Evolutionary conservation across 2,113 vertebrate genomes (phyloP).

Genomic region (Rhodinocichla rosea): DNA sequence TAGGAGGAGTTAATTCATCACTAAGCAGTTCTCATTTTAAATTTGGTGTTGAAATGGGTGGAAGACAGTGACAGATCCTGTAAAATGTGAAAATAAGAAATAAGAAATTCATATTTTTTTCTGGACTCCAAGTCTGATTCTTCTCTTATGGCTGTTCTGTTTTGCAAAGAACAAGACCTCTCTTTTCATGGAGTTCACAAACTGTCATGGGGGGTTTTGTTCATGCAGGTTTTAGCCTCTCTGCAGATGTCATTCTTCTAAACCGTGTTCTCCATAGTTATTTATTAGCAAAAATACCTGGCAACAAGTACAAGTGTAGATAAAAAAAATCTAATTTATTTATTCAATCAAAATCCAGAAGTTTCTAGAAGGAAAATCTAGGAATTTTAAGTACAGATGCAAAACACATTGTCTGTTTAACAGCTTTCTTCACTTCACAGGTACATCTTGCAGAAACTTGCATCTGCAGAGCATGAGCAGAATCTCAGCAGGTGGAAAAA

Average conservation of each 20-base stretch:
- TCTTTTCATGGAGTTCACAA: neutral
- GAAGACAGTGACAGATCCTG: neutral
- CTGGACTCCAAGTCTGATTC: neutral
- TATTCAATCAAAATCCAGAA: neutral
- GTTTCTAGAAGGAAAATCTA: neutral
- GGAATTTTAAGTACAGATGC: neutral
- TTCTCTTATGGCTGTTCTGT: neutral
- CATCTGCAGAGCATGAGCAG: neutral
- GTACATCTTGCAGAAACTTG: neutral
- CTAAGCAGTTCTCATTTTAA: neutral
- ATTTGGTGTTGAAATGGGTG: neutral
- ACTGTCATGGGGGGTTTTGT: neutral
- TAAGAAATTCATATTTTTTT: neutral
- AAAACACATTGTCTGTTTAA: neutral
- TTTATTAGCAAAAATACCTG: neutral
- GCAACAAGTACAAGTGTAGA: neutral
- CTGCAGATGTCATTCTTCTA: neutral
- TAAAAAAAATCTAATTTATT: neutral
- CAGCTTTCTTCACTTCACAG: neutral
- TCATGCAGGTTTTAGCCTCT: neutral
- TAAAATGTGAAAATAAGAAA: neutral
- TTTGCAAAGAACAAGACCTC: neutral
- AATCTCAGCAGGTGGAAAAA: neutral
- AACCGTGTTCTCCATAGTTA: neutral
- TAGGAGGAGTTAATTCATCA: neutral